phyloP scores from a whole-genome alignment of 2,113 vertebrate genomes.

The Ia io region DNA sequence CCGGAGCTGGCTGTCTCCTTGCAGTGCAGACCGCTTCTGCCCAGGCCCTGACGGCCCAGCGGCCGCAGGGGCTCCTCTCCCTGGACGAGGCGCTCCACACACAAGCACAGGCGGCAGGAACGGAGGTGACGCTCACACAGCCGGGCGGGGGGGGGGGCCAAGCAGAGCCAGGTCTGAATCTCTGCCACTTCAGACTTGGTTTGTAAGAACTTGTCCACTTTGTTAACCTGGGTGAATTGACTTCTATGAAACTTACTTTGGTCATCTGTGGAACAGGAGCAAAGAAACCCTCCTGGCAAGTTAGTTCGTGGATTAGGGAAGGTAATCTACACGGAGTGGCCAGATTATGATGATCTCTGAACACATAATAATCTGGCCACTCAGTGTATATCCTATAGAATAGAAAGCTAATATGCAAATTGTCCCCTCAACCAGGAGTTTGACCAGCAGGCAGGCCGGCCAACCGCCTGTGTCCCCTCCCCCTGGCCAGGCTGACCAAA shows the following conservation, averaged over 20 bases:
- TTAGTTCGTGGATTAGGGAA: not conserved
- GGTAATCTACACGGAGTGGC: not conserved
- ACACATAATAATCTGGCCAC: too few relatives aligned
- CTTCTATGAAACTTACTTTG: not conserved
- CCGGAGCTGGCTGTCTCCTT: not conserved
- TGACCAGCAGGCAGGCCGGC: too few relatives aligned
- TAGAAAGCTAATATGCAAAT: too few relatives aligned
- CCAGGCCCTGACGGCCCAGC: accelerated
- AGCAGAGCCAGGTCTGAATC: not conserved
- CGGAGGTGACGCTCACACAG: not conserved
- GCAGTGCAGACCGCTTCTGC: not conserved
- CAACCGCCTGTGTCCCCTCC: too few relatives aligned
- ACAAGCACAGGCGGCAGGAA: not conserved
- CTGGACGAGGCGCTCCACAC: not conserved
- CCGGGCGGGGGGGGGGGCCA: too few relatives aligned
- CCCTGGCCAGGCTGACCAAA: too few relatives aligned
- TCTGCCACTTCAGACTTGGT: not conserved
- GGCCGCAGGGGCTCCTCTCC: not conserved
- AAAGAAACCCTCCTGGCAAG: not conserved
- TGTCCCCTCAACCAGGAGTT: too few relatives aligned
- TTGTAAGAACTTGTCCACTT: not conserved
- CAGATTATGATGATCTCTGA: too few relatives aligned
- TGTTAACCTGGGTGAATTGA: not conserved
- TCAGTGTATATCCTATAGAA: too few relatives aligned
- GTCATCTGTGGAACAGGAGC: not conserved